Evolutionary conservation across 2,888 invertebrate species (phyloP), one percentile per base, ranked within the genome.

Genomic region (Caenorhabditis plicata): DNA sequence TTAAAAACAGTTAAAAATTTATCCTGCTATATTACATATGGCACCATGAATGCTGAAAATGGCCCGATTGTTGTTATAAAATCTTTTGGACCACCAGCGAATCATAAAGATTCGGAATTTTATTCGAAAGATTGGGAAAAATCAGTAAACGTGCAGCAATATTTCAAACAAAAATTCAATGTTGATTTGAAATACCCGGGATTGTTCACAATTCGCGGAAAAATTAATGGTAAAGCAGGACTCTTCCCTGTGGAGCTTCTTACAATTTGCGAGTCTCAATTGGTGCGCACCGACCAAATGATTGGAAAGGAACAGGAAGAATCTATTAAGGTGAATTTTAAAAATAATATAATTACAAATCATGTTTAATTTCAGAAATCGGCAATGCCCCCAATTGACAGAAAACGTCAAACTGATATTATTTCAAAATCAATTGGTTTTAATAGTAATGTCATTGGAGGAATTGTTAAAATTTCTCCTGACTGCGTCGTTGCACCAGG

Each of bases 231-330:
- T 25, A 22, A 29, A 5, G 13, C 23, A 5, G 35, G 42, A 8
- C 20, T 42, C 31, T 20, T 46, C 26, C 56, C 56, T 1, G 35
- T 33, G 2, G 56, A 57, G 17, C 19, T 23, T 1, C 19, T 57
- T 1, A 11, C 13, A 2, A 19, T 56, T 1, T 33, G 31, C 13
- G n/a, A 22, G 2, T n/a, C 20, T 9, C 56, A 56, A 22, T 9
- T 29, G 2, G 56, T 40, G 9, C 17, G 5, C 5, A 56, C 26
- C 8, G 45, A 45, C 13, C 55, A 56, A 15, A 43, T 56, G 46
- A n/a, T 9, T 2, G 27, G n/a, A 1, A 36, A 19, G 1, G 46
- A 51, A 17, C 50, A 57, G 13, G 38, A 40, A 0, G 31, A 32
- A 5, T 19, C 46, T 11, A 43, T 57, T 11, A 38, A 20, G n/a